phyloP scores from a whole-genome alignment of 2,113 vertebrate genomes.

The Prolemur simus region DNA sequence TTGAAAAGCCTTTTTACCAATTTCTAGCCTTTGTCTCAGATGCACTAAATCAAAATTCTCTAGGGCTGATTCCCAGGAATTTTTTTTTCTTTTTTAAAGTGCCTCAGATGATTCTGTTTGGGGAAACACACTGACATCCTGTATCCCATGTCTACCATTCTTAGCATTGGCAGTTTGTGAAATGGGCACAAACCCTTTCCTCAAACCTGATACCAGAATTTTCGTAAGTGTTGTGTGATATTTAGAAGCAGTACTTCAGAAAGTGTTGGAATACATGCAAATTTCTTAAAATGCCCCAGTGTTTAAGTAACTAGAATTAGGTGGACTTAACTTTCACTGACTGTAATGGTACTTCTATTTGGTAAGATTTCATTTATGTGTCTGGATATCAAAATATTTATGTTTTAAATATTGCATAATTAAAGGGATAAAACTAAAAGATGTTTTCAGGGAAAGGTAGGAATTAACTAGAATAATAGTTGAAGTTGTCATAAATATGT shows the following conservation, averaged over 20 bases:
- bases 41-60: background rate
- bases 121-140: background rate
- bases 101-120: background rate
- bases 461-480: slow-evolving; percentile 12
- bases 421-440: background rate
- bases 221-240: background rate
- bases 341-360: background rate
- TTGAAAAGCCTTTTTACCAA: slow-evolving; percentile 4
- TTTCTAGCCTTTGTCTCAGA: background rate
- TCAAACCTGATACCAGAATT: background rate
- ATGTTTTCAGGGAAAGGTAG: background rate
- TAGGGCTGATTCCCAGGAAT: background rate
- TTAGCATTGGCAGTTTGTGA: slow-evolving; percentile 32
- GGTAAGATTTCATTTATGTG: slow-evolving; percentile 5
- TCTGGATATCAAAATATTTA: slow-evolving; percentile 12
- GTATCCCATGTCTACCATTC: background rate
- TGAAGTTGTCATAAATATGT: background rate
- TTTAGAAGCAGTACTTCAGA: background rate
- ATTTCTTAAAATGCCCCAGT: background rate
- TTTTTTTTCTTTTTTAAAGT: background rate
- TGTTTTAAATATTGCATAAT: background rate
- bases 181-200: background rate
- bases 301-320: slow-evolving; percentile 38
- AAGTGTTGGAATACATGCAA: background rate
- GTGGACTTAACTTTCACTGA: background rate